These are phyloP conservation scores for Amphilophus citrinellus DNA, from an alignment of 2,113 vertebrate genomes.

Conservation along the genomic window DNA sequence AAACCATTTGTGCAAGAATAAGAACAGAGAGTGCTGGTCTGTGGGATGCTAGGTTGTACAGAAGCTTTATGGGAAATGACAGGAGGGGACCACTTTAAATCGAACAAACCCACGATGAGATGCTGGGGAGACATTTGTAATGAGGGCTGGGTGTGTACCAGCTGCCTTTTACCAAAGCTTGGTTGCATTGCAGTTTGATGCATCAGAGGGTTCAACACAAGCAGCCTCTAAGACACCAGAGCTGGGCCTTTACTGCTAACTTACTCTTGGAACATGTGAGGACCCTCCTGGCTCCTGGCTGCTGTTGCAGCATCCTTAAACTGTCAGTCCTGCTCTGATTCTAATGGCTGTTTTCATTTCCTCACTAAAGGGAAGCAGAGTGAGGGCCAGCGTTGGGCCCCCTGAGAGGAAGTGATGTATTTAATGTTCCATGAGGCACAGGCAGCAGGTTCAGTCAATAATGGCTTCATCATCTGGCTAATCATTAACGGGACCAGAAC, in stretches of 20 bases:
- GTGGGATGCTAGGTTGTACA: not conserved
- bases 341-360: constrained; percentile 71
- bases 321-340: constrained; percentile 33
- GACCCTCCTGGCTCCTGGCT: not conserved
- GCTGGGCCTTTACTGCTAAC: not conserved
- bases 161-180: constrained; percentile 2
- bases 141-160: constrained; percentile 16
- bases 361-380: constrained; percentile 55
- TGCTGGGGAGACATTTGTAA: not conserved
- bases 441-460: constrained; percentile 72
- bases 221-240: not conserved
- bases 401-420: constrained; percentile 75
- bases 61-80: not conserved
- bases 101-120: not conserved
- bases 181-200: constrained; percentile 21
- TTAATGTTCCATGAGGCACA: constrained; percentile 76
- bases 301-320: constrained; percentile 16
- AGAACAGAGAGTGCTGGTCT: not conserved
- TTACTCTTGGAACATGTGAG: not conserved
- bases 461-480: constrained; percentile 73
- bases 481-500: constrained; percentile 56
- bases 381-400: constrained; percentile 49
- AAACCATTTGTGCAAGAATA: not conserved
- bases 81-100: not conserved
- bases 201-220: not conserved